Base-by-base conservation (phyloP, 2,888 invertebrate genomes). In the Loripinus fragilis region DNA sequence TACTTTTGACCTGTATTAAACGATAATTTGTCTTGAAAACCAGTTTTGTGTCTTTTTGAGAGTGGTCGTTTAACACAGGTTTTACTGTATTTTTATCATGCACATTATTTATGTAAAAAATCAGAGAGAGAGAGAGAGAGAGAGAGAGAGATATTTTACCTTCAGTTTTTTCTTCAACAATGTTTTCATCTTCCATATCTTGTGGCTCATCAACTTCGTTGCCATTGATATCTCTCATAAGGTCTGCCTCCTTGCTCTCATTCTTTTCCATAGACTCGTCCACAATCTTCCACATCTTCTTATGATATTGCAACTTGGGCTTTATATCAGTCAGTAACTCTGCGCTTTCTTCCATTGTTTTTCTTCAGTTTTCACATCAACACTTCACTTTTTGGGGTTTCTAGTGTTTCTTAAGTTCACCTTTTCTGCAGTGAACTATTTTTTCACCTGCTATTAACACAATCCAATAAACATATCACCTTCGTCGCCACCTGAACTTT, bases 211-310 rank as follows among this genome's bases (percentile, higher is more conserved):
- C 60, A 8, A 60, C 60, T 17, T 60, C 60, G 33, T 60, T 60
- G 1, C 33, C 60, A 60, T 60, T 60, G 33, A 60, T 60, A 20
- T 60, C 60, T 60, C 33, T 60, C 7, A 2, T 33, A 8, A 33
- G 33, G 5, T 60, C 60, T 23, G 23, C 52, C 28, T 17, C 33
- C 33, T 60, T 60, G 33, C 30, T n/a, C 17, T 33, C 60, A 5
- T 1, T 20, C 23, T 30, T 60, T 8, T 60, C 60, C 12, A 60
- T 17, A 60, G 28, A 60, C 17, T 60, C 33, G 30, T 60, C 60
- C 33, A 33, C 60, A 17, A 60, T 30, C 33, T 60, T 60, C 60
- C 60, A 60, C 60, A 60, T 60, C 20, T 60, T 33, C 33, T 45
- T 45, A 3, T 45, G 15, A 3, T 45, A 45, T 41, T 41, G 7